phyloP scores from a whole-genome alignment of 2,797 vertebrate species.

The Steatocranus sp. region DNA sequence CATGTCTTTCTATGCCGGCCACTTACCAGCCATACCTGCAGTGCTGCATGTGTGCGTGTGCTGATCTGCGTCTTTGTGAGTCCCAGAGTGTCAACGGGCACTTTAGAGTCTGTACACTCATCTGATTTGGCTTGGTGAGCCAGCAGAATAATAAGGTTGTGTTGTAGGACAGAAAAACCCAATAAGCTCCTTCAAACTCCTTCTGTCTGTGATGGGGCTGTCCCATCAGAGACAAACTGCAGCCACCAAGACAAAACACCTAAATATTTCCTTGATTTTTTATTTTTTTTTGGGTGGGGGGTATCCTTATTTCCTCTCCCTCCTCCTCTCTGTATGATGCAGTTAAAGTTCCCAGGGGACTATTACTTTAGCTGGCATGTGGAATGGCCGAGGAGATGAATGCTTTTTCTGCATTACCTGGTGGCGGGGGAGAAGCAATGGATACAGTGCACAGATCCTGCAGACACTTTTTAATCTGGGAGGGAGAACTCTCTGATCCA shows the following conservation, averaged over 20 bases:
- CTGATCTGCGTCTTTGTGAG: neutral
- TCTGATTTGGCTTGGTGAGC: conserved; percentile 28
- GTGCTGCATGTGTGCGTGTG: neutral
- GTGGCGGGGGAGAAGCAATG: conserved; percentile 50
- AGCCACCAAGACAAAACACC: conserved; percentile 13
- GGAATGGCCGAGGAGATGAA: conserved; percentile 69
- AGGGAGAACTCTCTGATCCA: conserved; percentile 44
- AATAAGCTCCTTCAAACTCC: conserved; percentile 29
- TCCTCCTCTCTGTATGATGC: conserved; percentile 21
- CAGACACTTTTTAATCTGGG: conserved; percentile 59
- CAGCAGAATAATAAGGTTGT: conserved; percentile 48
- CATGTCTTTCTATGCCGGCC: neutral
- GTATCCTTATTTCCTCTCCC: neutral
- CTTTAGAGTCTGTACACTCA: conserved; percentile 32
- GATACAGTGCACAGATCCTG: conserved; percentile 44
- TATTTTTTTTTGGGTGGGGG: neutral
- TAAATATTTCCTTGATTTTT: conserved; percentile 22
- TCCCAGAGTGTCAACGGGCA: conserved; percentile 1
- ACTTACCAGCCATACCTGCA: conserved; percentile 12
- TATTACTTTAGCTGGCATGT: conserved; percentile 68
- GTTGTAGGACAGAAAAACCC: conserved; percentile 30
- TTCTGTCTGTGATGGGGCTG: neutral
- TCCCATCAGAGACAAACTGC: conserved; percentile 40
- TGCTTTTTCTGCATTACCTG: conserved; percentile 68
- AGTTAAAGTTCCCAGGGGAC: conserved; percentile 65